Evolutionary conservation across 2,797 vertebrate genomes (phyloP).

Genomic region (Gadopsis bispinosus): DNA sequence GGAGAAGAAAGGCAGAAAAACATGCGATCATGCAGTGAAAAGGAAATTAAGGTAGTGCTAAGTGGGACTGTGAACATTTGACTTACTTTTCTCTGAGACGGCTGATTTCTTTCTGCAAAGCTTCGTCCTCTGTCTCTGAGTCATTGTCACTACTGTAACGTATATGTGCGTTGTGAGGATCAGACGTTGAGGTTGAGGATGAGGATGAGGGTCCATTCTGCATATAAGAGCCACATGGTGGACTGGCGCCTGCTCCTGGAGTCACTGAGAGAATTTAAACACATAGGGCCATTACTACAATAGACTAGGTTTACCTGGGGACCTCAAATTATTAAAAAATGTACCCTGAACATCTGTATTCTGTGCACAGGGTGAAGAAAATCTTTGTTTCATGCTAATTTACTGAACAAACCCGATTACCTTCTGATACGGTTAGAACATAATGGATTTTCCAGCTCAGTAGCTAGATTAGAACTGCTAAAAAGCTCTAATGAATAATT

Average conservation of each 20-base stretch:
- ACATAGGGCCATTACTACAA: background rate
- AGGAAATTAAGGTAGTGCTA: background rate
- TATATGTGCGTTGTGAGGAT: constrained; percentile 80
- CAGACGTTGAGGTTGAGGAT: constrained; percentile 73
- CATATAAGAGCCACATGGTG: constrained; percentile 39
- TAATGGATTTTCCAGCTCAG: background rate
- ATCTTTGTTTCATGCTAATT: background rate
- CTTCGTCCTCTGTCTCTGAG: constrained; percentile 92
- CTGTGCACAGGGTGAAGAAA: background rate
- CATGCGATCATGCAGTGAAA: background rate
- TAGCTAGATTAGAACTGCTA: background rate
- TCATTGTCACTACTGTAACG: constrained; percentile 95
- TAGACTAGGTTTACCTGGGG: background rate
- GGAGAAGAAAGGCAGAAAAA: constrained; percentile 5
- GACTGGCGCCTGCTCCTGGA: constrained; percentile 51
- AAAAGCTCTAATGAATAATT: constrained; percentile 4
- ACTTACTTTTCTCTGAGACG: constrained; percentile 92
- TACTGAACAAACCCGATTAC: background rate
- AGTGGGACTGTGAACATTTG: background rate
- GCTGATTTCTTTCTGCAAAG: constrained; percentile 91
- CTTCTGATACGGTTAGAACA: background rate
- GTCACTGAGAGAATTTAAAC: constrained; percentile 77
- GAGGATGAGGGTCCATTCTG: constrained; percentile 73
- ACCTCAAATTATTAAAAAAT: background rate
- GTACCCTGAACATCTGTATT: background rate